Evolutionary conservation across 64 coral and sea anemone species (phyloP).

Genomic region (Astreopora myriophthalma): DNA sequence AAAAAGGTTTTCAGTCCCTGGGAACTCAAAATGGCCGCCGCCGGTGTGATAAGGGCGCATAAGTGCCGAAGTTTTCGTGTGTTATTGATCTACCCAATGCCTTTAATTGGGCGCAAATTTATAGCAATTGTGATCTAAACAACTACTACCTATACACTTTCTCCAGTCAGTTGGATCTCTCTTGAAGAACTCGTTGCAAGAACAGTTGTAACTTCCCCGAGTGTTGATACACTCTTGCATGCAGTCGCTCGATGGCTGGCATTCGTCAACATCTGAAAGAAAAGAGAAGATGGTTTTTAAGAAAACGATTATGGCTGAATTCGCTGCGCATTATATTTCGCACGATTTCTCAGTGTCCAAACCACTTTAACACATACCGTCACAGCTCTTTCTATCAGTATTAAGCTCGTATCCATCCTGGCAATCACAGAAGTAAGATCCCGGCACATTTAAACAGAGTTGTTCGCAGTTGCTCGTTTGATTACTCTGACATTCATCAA

Average conservation of each 20-base stretch:
- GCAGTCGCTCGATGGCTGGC: slow-evolving; percentile 35
- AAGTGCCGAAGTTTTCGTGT: too few relatives aligned
- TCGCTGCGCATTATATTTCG: too few relatives aligned
- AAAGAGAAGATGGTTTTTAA: not conserved
- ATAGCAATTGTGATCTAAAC: not conserved
- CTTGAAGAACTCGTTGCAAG: not conserved
- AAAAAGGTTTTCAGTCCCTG: too few relatives aligned
- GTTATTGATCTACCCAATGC: too few relatives aligned
- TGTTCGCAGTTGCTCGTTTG: not conserved
- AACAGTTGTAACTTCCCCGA: slow-evolving; percentile 28
- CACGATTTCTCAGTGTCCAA: too few relatives aligned
- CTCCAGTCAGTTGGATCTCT: not conserved
- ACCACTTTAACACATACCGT: not conserved
- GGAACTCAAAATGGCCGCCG: too few relatives aligned
- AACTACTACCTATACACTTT: not conserved
- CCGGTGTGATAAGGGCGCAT: too few relatives aligned
- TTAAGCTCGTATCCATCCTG: slow-evolving; percentile 1
- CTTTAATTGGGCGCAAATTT: not conserved
- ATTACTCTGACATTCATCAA: slow-evolving; percentile 18
- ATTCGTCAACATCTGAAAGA: slow-evolving; percentile 17
- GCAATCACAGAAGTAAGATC: slow-evolving; percentile 26
- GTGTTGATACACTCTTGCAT: slow-evolving; percentile 45
- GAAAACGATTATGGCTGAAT: too few relatives aligned
- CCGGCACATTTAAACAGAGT: slow-evolving; percentile 20
- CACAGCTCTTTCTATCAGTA: not conserved